Evolutionary conservation across 2,797 vertebrate genomes (phyloP).

Genomic region (Cichlasoma orientale): DNA sequence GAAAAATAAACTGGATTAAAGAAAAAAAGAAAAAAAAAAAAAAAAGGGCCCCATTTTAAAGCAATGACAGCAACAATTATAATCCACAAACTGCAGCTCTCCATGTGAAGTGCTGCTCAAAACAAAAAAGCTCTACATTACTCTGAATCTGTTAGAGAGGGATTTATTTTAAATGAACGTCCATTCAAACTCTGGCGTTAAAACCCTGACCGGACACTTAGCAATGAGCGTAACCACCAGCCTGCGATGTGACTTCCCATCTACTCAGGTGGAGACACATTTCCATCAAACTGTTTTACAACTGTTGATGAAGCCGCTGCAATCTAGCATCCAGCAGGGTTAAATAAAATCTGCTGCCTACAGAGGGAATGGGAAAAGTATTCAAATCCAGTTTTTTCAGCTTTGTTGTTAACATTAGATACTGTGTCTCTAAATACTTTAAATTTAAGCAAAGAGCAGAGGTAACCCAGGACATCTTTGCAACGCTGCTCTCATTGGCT

Average conservation of each 20-base stretch:
- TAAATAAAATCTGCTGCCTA: too few relatives aligned
- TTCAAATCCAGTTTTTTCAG: background rate
- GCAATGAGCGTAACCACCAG: background rate
- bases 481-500: background rate
- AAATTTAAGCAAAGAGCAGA: background rate
- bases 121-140: background rate
- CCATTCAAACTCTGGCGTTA: background rate
- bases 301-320: background rate
- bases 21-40: too few relatives aligned
- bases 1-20: background rate
- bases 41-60: background rate
- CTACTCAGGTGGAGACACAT: background rate
- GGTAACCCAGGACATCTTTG: background rate
- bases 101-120: background rate
- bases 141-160: background rate
- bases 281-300: background rate
- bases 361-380: too few relatives aligned
- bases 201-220: background rate
- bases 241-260: background rate
- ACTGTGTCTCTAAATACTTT: background rate
- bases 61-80: background rate
- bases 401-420: background rate
- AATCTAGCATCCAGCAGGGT: background rate
- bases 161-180: rapidly evolving
- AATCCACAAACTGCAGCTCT: background rate